Evolutionary conservation across 2,888 invertebrate genomes (phyloP), one percentile per base, ranked within the genome.

Genomic region (Bellardia bayeri): DNA sequence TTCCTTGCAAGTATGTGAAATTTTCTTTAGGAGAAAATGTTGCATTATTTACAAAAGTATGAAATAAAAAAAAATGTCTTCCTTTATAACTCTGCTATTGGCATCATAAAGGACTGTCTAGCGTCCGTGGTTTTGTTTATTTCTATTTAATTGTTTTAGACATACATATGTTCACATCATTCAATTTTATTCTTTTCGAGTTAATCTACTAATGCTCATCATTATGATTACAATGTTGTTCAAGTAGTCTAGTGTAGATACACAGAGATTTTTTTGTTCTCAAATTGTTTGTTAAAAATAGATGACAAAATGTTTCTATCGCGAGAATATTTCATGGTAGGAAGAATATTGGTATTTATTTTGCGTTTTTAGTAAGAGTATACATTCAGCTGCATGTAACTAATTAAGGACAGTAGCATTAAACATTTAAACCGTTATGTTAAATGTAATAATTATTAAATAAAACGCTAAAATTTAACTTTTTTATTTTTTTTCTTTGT

Each of bases 241-340:
- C 2, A 61, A 58, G 58, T 58, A 58, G 30, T 30, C 13, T 58
- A 58, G 9, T 30, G 37, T 49, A 49, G 58, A 61, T 14, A 61
- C 37, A 61, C 7, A 71, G 8, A 37, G n/a, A 37, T 63, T 37
- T 8, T 54, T 72, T 63, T n/a, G 3, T 33, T 72, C 14, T 23
- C n/a, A 33, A 11, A 11, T 42, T 72, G 33, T 72, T 56, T 56
- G 8, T 42, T 71, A 74, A 58, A 74, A 82, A 58, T 64, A 81
- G 54, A 45, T 72, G 72, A 72, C 72, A 81, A 64, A 42, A 72
- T 33, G 2, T 40, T 56, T 74, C 72, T 51, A 83, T 49, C 33
- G 54, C n/a, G 37, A 71, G 51, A 51, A 72, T 82, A 83, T 84
- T 89, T 90, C 90, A 69, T 66, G 69, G n/a, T 69, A 61, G 61